Base-by-base conservation (phyloP, 2,888 invertebrate genomes). In the Lordiphosa fenestrarum region DNA sequence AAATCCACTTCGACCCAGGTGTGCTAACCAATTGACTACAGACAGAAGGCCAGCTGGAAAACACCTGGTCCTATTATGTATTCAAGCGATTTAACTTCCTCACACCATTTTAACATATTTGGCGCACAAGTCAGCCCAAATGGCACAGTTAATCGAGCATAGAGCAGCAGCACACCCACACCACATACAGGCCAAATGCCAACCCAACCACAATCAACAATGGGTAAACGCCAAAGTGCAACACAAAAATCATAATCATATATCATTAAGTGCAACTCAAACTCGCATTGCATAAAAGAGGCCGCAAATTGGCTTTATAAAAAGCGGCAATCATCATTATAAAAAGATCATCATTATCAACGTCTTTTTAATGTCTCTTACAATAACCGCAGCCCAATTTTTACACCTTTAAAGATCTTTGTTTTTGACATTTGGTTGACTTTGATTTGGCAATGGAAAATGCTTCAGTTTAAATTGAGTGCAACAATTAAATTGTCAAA, bases 401-500 rank as follows among this genome's bases (percentile, higher is more conserved):
- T 65, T 81, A 58, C 59, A 66, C 56, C 52, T 35, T 40, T 33
- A 13, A 67, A 39, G 2, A 40, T 54, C 46, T 59, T 30, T 30
- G 15, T 30, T 66, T 67, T 57, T 62, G 61, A 64, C 74, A 77
- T 71, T 62, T 67, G 53, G 39, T 40, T 59, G 61, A 60, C 59
- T 59, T 68, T 71, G 56, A 69, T 62, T 75, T 75, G 66, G 59
- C 80, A 75, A 75, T 72, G 73, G 35, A 61, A 77, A 66, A 71
- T 44, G 49, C 57, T 59, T 58, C 48, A 55, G 21, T 38, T 66
- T 54, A 58, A 64, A 67, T 67, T 41, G 38, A 68, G 58, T 57
- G 60, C 54, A 59, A 63, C 53, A 81, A 83, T 77, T 77, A 77
- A 77, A 81, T 60, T 77, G 84, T 73, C 77, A 68, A 49, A 49